A percentile compares a stretch with the other conserved stretches of the same genome.
Conservation (phyloP, 2,888 invertebrate species). For the Cancer borealis region DNA sequence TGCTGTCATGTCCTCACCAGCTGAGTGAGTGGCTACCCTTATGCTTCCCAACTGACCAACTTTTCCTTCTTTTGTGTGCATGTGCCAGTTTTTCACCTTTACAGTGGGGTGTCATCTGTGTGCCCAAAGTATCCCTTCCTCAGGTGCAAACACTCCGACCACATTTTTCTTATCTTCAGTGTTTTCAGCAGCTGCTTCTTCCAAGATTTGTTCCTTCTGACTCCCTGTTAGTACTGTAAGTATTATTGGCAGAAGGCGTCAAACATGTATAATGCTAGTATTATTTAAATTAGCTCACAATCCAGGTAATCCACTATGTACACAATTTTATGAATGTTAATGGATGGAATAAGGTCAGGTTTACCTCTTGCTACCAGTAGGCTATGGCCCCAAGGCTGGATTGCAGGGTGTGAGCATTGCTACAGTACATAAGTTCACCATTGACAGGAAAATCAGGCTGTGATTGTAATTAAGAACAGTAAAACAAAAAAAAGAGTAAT, state of each 20-base stretch:
- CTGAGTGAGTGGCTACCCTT: neutral
- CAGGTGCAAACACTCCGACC: slow-evolving; percentile 43
- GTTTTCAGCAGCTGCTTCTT: slow-evolving; percentile 18
- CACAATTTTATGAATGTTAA: slow-evolving; percentile 22
- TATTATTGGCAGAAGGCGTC: slow-evolving; percentile 17
- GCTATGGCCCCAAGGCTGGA: neutral
- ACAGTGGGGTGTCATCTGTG: neutral
- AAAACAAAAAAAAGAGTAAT: neutral
- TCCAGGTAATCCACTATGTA: neutral
- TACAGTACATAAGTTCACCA: slow-evolving; percentile 30
- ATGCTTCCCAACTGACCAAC: neutral
- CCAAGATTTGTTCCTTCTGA: neutral
- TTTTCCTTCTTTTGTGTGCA: neutral
- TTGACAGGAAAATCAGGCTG: slow-evolving; percentile 39
- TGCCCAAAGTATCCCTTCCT: slow-evolving; percentile 38
- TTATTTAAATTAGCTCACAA: neutral
- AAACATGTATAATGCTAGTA: slow-evolving; percentile 36
- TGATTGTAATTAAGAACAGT: slow-evolving; percentile 41
- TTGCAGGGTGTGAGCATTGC: neutral
- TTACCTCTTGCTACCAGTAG: neutral
- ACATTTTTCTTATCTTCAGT: neutral
- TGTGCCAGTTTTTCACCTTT: slow-evolving; percentile 3
- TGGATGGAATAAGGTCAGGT: slow-evolving; percentile 1
- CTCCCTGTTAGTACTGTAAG: neutral
- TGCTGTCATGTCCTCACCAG: slow-evolving; percentile 7